These are phyloP conservation scores for Amphimallon solstitiale DNA, from an alignment of 2,888 invertebrate genomes.

Conservation along the genomic window DNA sequence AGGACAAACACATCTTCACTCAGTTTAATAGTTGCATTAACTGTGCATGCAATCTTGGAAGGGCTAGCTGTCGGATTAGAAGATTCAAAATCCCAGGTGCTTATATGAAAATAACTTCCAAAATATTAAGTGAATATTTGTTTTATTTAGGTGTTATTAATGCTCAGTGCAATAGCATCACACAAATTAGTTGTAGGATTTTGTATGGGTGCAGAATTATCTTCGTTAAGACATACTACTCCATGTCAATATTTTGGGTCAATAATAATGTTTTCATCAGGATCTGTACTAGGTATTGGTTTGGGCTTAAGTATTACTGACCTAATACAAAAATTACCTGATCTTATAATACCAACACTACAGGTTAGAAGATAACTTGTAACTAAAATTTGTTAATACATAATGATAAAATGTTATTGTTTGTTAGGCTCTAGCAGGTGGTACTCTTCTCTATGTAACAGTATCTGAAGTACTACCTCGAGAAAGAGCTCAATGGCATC, in stretches of 20 bases:
- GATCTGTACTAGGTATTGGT: slow-evolving; percentile 75
- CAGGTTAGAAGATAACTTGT: slow-evolving; percentile 64
- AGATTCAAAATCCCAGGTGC: slow-evolving; percentile 70
- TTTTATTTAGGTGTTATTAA: slow-evolving; percentile 70
- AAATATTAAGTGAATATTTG: slow-evolving; percentile 15
- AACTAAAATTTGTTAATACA: background rate
- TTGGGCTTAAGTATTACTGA: slow-evolving; percentile 72
- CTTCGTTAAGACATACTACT: slow-evolving; percentile 55
- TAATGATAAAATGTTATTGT: slow-evolving; percentile 2
- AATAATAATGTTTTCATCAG: slow-evolving; percentile 73
- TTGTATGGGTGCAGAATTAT: slow-evolving; percentile 80
- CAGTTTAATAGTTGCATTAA: slow-evolving; percentile 77
- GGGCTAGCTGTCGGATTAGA: slow-evolving; percentile 86
- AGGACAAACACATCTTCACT: slow-evolving; percentile 71
- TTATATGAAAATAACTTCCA: slow-evolving; percentile 24
- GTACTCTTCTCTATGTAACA: slow-evolving; percentile 80
- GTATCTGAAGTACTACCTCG: slow-evolving; percentile 81
- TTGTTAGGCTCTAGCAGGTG: slow-evolving; percentile 75
- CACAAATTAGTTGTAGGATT: slow-evolving; percentile 87
- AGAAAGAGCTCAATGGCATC: slow-evolving; percentile 80
- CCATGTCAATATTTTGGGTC: slow-evolving; percentile 67
- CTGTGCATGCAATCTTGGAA: slow-evolving; percentile 82
- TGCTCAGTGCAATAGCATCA: slow-evolving; percentile 76
- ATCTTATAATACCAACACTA: slow-evolving; percentile 68
- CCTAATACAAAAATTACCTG: slow-evolving; percentile 64